Conservation (phyloP, 2,113 vertebrate genomes). For the Dasyornis broadbenti region DNA sequence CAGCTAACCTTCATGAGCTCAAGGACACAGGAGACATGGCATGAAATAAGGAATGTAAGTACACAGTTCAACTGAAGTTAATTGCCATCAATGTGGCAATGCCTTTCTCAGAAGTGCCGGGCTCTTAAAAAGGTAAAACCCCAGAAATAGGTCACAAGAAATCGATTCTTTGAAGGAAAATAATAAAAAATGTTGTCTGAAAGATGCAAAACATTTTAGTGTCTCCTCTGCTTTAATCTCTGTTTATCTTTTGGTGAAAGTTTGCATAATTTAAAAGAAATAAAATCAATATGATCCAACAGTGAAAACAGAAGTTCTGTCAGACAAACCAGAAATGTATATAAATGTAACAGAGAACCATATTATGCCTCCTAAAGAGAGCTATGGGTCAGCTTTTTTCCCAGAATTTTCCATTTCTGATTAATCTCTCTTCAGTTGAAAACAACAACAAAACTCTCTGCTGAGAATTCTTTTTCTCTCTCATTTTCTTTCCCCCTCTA, state of each 20-base stretch:
- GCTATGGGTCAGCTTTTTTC: neutral
- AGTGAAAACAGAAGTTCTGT: neutral
- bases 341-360: neutral
- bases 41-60: neutral
- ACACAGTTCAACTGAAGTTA: neutral
- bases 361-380: neutral
- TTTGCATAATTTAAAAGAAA: neutral
- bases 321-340: neutral
- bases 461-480: neutral
- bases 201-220: neutral
- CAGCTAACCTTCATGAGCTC: neutral
- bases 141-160: neutral
- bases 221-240: neutral
- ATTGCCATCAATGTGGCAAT: accelerated
- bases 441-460: neutral
- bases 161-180: neutral
- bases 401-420: neutral
- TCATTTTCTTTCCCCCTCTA: neutral
- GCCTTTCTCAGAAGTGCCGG: neutral
- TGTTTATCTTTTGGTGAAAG: neutral
- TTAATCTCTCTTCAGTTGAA: neutral
- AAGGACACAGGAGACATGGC: neutral
- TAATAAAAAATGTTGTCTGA: neutral
- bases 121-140: neutral
- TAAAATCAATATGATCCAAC: neutral